Conservation (phyloP, 2,888 invertebrate genomes). For the Drosophila algonquin region DNA sequence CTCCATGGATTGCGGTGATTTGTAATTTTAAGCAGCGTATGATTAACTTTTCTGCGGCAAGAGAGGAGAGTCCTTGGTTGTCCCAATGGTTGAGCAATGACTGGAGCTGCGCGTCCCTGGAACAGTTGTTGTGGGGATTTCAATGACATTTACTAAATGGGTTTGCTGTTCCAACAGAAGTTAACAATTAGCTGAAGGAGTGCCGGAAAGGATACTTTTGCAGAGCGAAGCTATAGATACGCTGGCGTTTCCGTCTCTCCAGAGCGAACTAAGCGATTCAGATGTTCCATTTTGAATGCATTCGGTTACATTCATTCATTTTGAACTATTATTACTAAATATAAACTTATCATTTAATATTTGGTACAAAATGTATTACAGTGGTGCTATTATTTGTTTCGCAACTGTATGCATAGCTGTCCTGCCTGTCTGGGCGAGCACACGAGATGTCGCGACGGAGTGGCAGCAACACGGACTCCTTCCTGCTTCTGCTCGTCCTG, state of each 20-base stretch:
- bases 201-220: neutral
- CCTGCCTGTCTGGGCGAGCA: constrained; percentile 44
- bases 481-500: neutral
- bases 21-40: constrained; percentile 75
- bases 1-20: constrained; percentile 71
- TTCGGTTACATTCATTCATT: neutral
- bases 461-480: constrained; percentile 3
- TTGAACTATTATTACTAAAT: too few relatives aligned
- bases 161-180: neutral
- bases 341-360: too few relatives aligned
- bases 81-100: neutral
- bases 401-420: neutral
- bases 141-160: neutral
- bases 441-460: constrained; percentile 37
- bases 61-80: neutral
- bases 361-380: too few relatives aligned
- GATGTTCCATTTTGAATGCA: neutral
- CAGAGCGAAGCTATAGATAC: neutral
- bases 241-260: neutral
- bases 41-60: constrained; percentile 65
- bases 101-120: constrained; percentile 49
- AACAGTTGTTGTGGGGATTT: constrained; percentile 42
- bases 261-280: neutral
- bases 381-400: too few relatives aligned
- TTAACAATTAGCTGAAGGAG: neutral